Conservation (phyloP, 2,113 vertebrate genomes). For the Scophthalmus maximus region DNA sequence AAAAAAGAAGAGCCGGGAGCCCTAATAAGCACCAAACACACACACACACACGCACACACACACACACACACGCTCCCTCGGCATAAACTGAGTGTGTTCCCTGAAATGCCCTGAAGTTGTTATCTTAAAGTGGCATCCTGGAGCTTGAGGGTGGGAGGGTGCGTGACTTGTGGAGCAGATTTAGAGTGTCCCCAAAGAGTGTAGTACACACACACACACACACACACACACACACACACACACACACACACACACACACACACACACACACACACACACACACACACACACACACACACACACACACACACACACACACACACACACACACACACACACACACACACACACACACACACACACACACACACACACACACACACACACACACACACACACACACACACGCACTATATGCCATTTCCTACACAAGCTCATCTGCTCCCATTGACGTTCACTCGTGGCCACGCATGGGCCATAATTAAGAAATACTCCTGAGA, state of each 20-base stretch:
- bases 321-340: constrained; percentile 17
- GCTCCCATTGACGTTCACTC: background rate
- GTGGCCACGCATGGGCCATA: constrained; percentile 7
- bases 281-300: constrained; percentile 22
- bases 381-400: constrained; percentile 12
- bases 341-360: too few relatives aligned
- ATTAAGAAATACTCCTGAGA: constrained; percentile 48
- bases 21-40: constrained; percentile 28
- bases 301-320: constrained; percentile 24
- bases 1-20: constrained; percentile 23
- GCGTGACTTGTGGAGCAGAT: constrained; percentile 67
- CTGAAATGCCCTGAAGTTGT: constrained; percentile 68
- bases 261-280: constrained; percentile 22
- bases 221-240: constrained; percentile 22
- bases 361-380: background rate
- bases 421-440: background rate
- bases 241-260: constrained; percentile 22
- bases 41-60: background rate
- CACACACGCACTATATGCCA: constrained; percentile 6
- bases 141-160: constrained; percentile 59
- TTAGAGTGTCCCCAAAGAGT: constrained; percentile 53
- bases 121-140: constrained; percentile 72
- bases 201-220: constrained; percentile 9
- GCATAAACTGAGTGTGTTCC: constrained; percentile 59
- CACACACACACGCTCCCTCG: constrained; percentile 13